phyloP scores from a whole-genome alignment of 64 coral and sea anemone species.

The Porites lutea region DNA sequence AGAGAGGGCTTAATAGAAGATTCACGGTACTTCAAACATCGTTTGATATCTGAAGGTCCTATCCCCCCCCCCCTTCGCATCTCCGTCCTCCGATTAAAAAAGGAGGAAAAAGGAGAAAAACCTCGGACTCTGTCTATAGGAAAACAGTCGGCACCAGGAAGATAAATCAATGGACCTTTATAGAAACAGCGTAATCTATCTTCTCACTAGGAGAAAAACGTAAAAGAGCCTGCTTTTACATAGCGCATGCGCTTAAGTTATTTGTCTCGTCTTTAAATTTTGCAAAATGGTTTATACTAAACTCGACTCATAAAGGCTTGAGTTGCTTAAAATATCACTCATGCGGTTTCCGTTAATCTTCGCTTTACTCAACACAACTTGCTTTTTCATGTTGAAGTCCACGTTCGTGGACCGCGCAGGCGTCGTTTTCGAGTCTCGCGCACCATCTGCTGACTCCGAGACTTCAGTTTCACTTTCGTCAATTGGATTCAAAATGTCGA shows the following conservation, averaged over 20 bases:
- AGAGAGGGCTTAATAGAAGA: too few relatives aligned
- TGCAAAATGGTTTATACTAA: conserved; percentile 36
- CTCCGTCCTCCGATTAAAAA: too few relatives aligned
- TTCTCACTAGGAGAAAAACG: neutral
- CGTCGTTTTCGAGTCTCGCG: neutral
- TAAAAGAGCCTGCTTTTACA: conserved; percentile 59
- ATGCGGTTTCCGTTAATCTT: conserved; percentile 24
- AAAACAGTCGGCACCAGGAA: too few relatives aligned
- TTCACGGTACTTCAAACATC: too few relatives aligned
- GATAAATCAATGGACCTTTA: too few relatives aligned
- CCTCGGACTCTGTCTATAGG: too few relatives aligned
- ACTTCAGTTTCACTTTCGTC: conserved; percentile 68
- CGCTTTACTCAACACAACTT: neutral
- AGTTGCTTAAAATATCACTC: conserved; percentile 51
- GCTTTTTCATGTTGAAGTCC: conserved; percentile 10
- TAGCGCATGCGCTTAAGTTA: neutral
- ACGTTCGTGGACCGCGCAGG: neutral
- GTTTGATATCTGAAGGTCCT: too few relatives aligned
- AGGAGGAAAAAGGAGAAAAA: too few relatives aligned
- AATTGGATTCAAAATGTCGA: conserved; percentile 85
- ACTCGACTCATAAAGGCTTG: conserved; percentile 62
- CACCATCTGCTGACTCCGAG: conserved; percentile 19
- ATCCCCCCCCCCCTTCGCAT: too few relatives aligned
- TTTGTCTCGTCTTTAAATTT: too few relatives aligned
- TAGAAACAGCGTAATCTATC: neutral